Evolutionary conservation across 2,888 invertebrate species (phyloP).

Genomic region (Tryphoninae sp.): DNA sequence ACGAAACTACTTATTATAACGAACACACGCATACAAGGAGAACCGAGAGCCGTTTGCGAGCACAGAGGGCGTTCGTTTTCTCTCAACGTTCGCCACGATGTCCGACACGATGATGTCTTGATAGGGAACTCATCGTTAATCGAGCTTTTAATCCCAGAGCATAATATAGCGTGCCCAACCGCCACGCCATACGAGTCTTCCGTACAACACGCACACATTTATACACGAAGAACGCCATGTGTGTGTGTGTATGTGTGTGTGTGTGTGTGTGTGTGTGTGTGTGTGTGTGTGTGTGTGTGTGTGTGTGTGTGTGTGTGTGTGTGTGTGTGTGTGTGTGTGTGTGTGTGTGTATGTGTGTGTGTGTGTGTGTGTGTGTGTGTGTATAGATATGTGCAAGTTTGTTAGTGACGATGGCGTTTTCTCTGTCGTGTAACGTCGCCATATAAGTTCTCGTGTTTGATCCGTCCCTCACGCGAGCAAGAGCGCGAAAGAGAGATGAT

Average conservation of each 20-base stretch:
- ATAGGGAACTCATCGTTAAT: slow-evolving; percentile 75
- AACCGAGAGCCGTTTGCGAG: slow-evolving; percentile 38
- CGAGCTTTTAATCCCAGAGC: slow-evolving; percentile 71
- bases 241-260: background rate
- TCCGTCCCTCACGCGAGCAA: slow-evolving; percentile 54
- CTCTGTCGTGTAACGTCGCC: slow-evolving; percentile 36
- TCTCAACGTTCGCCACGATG: slow-evolving; percentile 61
- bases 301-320: background rate
- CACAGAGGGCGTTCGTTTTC: slow-evolving; percentile 57
- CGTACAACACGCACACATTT: slow-evolving; percentile 36
- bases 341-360: background rate
- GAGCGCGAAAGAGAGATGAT: slow-evolving; percentile 62
- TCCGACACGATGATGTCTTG: slow-evolving; percentile 73
- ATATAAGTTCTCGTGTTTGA: slow-evolving; percentile 37
- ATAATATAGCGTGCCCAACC: slow-evolving; percentile 58
- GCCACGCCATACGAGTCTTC: slow-evolving; percentile 35
- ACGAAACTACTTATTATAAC: slow-evolving; percentile 28
- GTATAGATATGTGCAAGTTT: slow-evolving; percentile 15
- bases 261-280: background rate
- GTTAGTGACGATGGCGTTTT: background rate
- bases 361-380: background rate
- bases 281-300: background rate
- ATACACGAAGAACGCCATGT: slow-evolving; percentile 3
- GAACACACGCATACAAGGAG: background rate
- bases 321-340: background rate